Evolutionary conservation across 2,888 invertebrate species (phyloP), one percentile per base, ranked within the genome.

Genomic region (Steinernema carpocapsae): DNA sequence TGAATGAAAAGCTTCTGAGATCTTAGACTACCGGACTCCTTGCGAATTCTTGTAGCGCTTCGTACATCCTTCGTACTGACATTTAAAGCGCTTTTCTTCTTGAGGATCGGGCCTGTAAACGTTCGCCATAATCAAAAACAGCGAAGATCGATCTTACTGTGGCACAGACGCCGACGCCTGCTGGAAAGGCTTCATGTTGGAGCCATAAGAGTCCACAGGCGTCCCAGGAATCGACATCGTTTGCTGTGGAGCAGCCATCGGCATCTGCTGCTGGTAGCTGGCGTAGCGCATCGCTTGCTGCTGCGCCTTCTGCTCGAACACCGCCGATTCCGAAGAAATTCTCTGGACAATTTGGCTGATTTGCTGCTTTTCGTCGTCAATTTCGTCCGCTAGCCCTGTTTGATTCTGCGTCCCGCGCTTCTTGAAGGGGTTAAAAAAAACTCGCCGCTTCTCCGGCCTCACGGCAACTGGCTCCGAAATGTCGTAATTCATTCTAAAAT

Each of bases 11-110:
- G n/a, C n/a, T n/a, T n/a, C n/a, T n/a, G 48, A 7, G n/a, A 17
- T n/a, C 17, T 3, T 14, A 48, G 14, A 2, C 4, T 48, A 48
- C 26, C 64, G 6, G 32, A 64, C 64, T 29, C 64, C 64, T 26
- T 64, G 64, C 1, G 64, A 64, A 29, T 64, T 64, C 64, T 64
- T 64, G 64, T 64, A 64, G 2, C 64, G 64, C 64, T 64, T 64
- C 32, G 64, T 64, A 17, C 64, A 64, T 22, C 64, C 64, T n/a
- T 26, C 32, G 64, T n/a, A 64, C 7, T 12, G 24, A 17, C 64
- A 64, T 26, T 64, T 64, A 32, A 64, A 64, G 17, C 29, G 24
- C 37, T 64, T 64, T n/a, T 64, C 64, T 17, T 64, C 64, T 2
- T 32, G 17, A 7, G 29, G 26, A 17, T 64, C 64, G 32, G 26